phyloP scores from a whole-genome alignment of 2,113 vertebrate genomes.

The Indicator maculatus region DNA sequence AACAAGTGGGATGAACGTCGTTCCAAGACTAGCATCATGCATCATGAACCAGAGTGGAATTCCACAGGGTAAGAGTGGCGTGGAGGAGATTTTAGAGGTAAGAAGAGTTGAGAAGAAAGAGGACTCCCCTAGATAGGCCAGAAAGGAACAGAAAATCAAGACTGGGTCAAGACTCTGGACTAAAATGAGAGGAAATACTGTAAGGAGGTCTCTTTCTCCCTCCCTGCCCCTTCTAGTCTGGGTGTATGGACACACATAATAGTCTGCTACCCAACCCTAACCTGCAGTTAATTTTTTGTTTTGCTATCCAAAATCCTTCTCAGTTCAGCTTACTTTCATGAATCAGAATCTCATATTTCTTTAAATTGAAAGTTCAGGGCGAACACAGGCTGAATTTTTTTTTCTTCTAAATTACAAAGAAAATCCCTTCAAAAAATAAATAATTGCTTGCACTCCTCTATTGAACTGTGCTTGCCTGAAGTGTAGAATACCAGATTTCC shows the following conservation, averaged over 20 bases:
- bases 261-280: not conserved
- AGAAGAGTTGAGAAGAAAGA: not conserved
- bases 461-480: not conserved
- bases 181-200: not conserved
- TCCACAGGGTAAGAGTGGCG: not conserved
- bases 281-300: not conserved
- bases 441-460: not conserved
- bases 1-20: not conserved
- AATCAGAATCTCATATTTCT: not conserved
- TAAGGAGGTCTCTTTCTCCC: not conserved
- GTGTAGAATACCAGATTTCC: not conserved
- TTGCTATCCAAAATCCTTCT: not conserved
- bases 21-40: not conserved
- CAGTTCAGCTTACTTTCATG: not conserved
- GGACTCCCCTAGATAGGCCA: not conserved
- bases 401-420: not conserved
- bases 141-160: not conserved
- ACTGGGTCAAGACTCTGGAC: not conserved
- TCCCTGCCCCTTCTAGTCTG: not conserved
- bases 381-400: not conserved
- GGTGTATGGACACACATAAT: fast-evolving
- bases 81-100: not conserved
- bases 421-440: not conserved
- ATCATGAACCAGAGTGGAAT: not conserved
- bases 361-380: not conserved